Conservation (phyloP, 2,797 vertebrate genomes). For the Gambelia wislizenii region DNA sequence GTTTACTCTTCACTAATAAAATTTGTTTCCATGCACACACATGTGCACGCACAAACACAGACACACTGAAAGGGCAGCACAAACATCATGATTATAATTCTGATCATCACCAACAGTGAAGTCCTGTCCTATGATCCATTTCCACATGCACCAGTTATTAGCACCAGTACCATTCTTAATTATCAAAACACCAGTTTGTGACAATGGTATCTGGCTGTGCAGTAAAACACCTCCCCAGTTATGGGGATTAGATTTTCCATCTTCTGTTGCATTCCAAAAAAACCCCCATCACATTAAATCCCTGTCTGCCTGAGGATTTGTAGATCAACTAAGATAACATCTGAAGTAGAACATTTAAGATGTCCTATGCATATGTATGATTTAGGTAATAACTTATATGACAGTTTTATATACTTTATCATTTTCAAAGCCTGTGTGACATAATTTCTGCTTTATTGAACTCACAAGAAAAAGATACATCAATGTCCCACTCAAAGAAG, state of each 20-base stretch:
- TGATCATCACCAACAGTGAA: constrained; percentile 15
- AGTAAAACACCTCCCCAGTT: background rate
- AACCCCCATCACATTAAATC: background rate
- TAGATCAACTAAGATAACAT: background rate
- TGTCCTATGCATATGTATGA: background rate
- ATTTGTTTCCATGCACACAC: accelerated
- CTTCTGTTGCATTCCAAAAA: background rate
- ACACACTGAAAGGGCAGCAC: constrained; percentile 1
- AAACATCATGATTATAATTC: background rate
- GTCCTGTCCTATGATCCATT: constrained; percentile 3
- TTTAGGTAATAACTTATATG: background rate
- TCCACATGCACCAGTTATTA: background rate
- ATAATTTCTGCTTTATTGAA: background rate
- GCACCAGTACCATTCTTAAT: background rate
- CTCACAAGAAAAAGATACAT: background rate
- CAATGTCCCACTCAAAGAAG: background rate
- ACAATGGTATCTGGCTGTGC: background rate
- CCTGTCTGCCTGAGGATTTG: background rate
- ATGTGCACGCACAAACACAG: background rate
- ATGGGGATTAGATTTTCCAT: background rate
- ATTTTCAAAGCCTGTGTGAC: background rate
- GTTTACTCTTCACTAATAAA: accelerated
- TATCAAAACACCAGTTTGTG: background rate
- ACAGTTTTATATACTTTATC: background rate
- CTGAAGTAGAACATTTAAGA: background rate